These are phyloP conservation scores for Cyprinodon diabolis DNA, from an alignment of 2,797 vertebrate species.

Conservation along the genomic window DNA sequence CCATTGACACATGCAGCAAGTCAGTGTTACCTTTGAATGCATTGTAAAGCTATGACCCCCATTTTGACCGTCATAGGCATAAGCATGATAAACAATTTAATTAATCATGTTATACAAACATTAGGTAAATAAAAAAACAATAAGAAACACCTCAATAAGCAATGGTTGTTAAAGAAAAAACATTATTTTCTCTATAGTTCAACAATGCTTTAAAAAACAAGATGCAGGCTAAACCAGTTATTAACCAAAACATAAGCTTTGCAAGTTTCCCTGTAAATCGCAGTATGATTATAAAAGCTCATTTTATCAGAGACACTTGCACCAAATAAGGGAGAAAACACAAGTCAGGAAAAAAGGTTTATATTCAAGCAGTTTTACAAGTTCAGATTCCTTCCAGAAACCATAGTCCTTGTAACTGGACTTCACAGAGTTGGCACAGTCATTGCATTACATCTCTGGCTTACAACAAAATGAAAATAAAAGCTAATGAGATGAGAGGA, in stretches of 20 bases:
- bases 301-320: slow-evolving; percentile 46
- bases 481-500: slow-evolving; percentile 42
- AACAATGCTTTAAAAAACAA: slow-evolving; percentile 64
- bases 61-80: slow-evolving; percentile 70
- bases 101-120: slow-evolving; percentile 78
- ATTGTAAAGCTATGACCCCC: slow-evolving; percentile 85
- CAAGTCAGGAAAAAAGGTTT: slow-evolving; percentile 53
- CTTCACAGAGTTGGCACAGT: slow-evolving; percentile 69
- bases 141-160: slow-evolving; percentile 75
- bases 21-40: slow-evolving; percentile 51
- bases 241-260: slow-evolving; percentile 53
- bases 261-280: slow-evolving; percentile 75
- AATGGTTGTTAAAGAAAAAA: slow-evolving; percentile 29
- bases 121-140: slow-evolving; percentile 77
- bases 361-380: slow-evolving; percentile 69
- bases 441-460: slow-evolving; percentile 69
- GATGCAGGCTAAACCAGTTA: slow-evolving; percentile 56
- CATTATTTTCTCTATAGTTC: slow-evolving; percentile 56
- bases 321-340: slow-evolving; percentile 64
- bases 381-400: slow-evolving; percentile 65
- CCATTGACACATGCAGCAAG: slow-evolving; percentile 31
- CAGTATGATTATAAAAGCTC: slow-evolving; percentile 58
- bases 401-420: slow-evolving; percentile 49
- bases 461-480: slow-evolving; percentile 52
- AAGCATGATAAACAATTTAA: slow-evolving; percentile 70